Evolutionary conservation across 2,888 invertebrate genomes (phyloP).

Genomic region (Clistopyga incitator): DNA sequence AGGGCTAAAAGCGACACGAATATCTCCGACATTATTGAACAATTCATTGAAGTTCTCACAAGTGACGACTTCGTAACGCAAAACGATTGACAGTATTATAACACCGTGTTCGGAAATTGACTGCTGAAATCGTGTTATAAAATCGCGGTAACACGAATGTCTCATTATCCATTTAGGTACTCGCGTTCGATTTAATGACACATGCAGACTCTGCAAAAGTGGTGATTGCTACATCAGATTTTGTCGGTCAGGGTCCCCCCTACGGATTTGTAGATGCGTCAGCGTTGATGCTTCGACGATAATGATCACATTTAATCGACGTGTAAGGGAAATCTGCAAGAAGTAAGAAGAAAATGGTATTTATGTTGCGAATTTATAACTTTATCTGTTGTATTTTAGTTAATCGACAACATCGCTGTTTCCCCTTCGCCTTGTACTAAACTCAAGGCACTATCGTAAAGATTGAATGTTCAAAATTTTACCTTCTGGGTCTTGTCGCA

Average conservation of each 20-base stretch:
- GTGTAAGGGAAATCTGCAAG: not conserved
- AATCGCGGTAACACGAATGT: not conserved
- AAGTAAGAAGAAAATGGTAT: not conserved
- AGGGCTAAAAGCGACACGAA: not conserved
- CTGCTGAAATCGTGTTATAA: not conserved
- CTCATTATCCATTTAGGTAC: not conserved
- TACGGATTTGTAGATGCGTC: not conserved
- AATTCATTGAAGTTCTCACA: not conserved
- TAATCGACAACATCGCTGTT: not conserved
- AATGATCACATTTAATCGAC: not conserved
- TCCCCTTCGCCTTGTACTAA: no score
- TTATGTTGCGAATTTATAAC: not conserved
- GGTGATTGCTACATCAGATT: constrained; percentile 9
- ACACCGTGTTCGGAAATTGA: not conserved
- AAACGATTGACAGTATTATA: not conserved
- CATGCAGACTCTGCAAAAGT: constrained; percentile 24
- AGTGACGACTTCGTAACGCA: constrained; percentile 5
- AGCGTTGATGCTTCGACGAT: constrained; percentile 1
- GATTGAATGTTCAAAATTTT: no score
- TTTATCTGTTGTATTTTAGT: not conserved
- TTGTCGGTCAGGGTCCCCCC: not conserved
- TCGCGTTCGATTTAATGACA: not conserved
- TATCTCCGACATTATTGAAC: not conserved
- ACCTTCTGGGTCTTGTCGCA: no score
- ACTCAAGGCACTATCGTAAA: no score